A percentile compares a stretch with the other conserved stretches of the same genome.
phyloP scores from a whole-genome alignment of 1,140 invertebrate species.

The Trissolcus basalis region DNA sequence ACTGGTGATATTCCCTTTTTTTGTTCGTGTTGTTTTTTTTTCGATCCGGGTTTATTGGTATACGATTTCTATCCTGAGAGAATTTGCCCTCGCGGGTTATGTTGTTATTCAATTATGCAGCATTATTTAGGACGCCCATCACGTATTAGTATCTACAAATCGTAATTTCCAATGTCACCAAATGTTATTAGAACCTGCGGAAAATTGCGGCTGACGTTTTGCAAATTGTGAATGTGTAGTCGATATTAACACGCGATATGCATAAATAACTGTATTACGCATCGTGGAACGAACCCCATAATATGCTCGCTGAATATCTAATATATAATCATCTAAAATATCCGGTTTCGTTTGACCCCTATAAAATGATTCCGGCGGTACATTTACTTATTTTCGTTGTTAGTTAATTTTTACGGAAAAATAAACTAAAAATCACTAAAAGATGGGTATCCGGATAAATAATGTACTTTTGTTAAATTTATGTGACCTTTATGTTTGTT shows the following conservation, averaged over 20 bases:
- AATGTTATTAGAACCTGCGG: conserved; percentile 37
- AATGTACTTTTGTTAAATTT: too few relatives aligned
- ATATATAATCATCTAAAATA: conserved; percentile 9
- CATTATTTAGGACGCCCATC: conserved; percentile 24
- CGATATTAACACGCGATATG: conserved; percentile 44
- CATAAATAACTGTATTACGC: conserved; percentile 41
- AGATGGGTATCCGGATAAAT: too few relatives aligned
- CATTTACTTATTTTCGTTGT: too few relatives aligned
- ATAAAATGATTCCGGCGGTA: too few relatives aligned
- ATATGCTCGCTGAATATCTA: conserved; percentile 39
- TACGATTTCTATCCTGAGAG: neutral
- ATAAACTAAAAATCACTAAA: too few relatives aligned
- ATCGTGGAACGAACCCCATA: conserved; percentile 16
- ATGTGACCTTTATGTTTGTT: too few relatives aligned
- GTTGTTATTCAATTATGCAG: conserved; percentile 19
- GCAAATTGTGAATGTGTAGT: conserved; percentile 30
- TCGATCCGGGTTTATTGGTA: too few relatives aligned
- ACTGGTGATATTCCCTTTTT: too few relatives aligned
- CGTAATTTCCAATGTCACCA: conserved; percentile 26
- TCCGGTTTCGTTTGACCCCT: too few relatives aligned
- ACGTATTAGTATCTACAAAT: conserved; percentile 32
- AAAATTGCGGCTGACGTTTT: conserved; percentile 36
- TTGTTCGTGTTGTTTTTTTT: too few relatives aligned
- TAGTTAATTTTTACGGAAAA: too few relatives aligned
- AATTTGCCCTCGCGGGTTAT: conserved; percentile 2